Conservation (phyloP, 2,113 vertebrate species). For the Amphilophus citrinellus region DNA sequence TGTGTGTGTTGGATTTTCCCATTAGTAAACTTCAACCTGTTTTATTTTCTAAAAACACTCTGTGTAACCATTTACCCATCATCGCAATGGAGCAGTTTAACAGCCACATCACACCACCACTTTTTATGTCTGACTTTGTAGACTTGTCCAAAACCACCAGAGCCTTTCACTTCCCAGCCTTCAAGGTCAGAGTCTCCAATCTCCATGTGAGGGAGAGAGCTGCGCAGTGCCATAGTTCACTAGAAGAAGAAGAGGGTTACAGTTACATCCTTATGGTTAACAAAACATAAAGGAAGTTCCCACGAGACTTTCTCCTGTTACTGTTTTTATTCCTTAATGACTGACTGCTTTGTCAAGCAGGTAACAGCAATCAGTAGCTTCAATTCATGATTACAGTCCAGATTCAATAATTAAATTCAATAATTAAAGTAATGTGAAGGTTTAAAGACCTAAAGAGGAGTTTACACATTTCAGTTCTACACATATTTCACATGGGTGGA, state of each 20-base stretch:
- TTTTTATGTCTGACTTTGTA: constrained; percentile 68
- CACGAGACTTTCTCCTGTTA: background rate
- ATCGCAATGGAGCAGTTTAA: constrained; percentile 63
- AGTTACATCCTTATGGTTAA: background rate
- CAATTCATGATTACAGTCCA: background rate
- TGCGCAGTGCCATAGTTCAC: constrained; percentile 63
- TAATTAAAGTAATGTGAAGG: background rate
- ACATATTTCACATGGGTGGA: background rate
- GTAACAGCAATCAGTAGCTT: background rate
- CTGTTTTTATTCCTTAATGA: background rate
- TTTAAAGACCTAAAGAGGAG: background rate
- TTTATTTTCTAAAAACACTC: background rate
- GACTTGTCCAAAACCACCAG: constrained; percentile 81
- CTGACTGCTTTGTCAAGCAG: background rate
- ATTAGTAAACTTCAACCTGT: background rate
- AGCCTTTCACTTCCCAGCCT: constrained; percentile 59
- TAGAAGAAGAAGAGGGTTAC: background rate
- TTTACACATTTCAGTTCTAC: background rate
- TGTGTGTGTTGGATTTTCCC: constrained; percentile 22
- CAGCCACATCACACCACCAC: constrained; percentile 66
- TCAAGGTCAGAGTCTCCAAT: constrained; percentile 53
- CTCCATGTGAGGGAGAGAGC: fast-evolving
- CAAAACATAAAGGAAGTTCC: background rate
- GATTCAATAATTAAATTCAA: background rate
- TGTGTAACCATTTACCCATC: constrained; percentile 61